Evolutionary conservation across 2,888 invertebrate species (phyloP).

Genomic region (Stenoptilia bipunctidactyla): DNA sequence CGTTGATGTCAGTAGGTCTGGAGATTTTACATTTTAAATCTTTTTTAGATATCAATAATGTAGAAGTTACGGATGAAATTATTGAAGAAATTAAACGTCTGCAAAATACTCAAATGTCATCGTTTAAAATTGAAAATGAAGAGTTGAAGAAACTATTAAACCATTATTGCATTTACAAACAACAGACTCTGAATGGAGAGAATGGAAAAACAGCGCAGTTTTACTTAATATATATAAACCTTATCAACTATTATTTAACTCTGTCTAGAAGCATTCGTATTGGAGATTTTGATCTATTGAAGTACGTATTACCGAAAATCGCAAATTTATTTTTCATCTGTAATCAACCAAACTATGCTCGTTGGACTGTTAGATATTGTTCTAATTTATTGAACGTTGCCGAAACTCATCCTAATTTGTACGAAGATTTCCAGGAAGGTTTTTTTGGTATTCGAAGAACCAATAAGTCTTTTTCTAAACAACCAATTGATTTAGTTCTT

Average conservation of each 20-base stretch:
- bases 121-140: conserved; percentile 8
- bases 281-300: conserved; percentile 12
- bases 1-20: conserved; percentile 12
- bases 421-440: conserved; percentile 11
- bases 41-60: conserved; percentile 13
- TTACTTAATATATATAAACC: conserved; percentile 12
- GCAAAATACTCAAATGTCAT: neutral
- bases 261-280: conserved; percentile 11
- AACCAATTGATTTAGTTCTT: conserved; percentile 18
- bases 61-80: conserved; percentile 14
- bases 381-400: conserved; percentile 16
- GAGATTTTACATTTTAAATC: conserved; percentile 14
- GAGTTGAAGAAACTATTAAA: conserved; percentile 7
- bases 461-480: conserved; percentile 17
- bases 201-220: conserved; percentile 13
- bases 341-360: conserved; percentile 18
- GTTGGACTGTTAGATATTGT: conserved; percentile 15
- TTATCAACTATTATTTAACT: neutral
- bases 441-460: conserved; percentile 18
- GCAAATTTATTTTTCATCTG: conserved; percentile 16
- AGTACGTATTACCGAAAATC: conserved; percentile 9
- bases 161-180: conserved; percentile 8
- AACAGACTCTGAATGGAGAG: conserved; percentile 8
- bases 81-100: conserved; percentile 9
- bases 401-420: conserved; percentile 16